Base-by-base conservation (phyloP, 2,113 vertebrate genomes). In the Corvus cornix region DNA sequence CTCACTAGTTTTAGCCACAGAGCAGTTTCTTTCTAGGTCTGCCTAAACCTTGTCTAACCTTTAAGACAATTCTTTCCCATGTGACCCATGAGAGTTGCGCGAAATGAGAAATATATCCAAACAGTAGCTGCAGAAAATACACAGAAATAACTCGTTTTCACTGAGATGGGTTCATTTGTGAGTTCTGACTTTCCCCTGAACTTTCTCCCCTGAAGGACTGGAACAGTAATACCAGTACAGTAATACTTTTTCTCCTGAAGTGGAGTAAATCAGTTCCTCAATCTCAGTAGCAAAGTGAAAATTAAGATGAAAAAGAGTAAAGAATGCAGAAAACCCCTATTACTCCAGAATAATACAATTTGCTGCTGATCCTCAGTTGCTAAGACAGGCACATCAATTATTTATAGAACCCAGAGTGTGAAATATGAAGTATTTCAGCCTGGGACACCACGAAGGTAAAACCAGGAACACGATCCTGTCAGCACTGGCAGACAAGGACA, bases 391-490 rank as follows among this genome's bases (percentile, higher is more conserved):
- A 39, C 7, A 69, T 97, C 90, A 95, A 97, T 97, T 98, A 98
- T 97, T 98, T 95, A 97, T 80, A 91, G 96, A 96, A 97, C 60
- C 93, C 79, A 60, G 95, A 96, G 95, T 56, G 84, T 97, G 96
- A 98, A 98, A 98, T 96, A 97, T 96, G 90, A 98, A 98, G 96
- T 91, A 96, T 96, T 97, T 83, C 93, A 97, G 97, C 94, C 96
- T 93, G 87, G 96, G 97, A 98, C 90, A 92, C 84, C 70, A 88
- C 11, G 15, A 97, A 97, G 95, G 95, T 90, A 97, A 97, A 97
- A 79, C 67, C 84, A 93, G 79, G 74, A 96, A 91, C 26, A 56
- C 90, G 87, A 96, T 93, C 94, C 93, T 95, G 90, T 95, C 94
- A 96, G 89, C 93, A 90, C 31, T 77, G 6, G 6, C 95, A 97